A percentile compares a stretch with the other conserved stretches of the same genome.
phyloP scores from a whole-genome alignment of 1,140 invertebrate species.

The Tribolium castaneum region DNA sequence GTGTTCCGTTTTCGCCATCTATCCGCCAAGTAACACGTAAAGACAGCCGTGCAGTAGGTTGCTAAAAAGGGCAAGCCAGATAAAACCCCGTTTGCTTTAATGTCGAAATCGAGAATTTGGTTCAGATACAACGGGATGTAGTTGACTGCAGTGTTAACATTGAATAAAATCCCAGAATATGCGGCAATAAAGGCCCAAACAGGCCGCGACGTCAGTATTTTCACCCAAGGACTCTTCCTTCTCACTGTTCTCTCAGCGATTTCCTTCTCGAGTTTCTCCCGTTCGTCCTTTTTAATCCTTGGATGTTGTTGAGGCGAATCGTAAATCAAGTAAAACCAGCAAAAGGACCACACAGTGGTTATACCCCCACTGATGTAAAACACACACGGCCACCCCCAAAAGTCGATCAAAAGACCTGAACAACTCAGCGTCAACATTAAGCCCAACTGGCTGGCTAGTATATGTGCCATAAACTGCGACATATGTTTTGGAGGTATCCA shows the following conservation, averaged over 20 bases:
- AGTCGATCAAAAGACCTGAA: conserved; percentile 79
- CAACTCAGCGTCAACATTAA: conserved; percentile 83
- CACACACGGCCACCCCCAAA: conserved; percentile 81
- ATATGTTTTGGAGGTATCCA: conserved; percentile 90
- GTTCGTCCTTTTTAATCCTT: conserved; percentile 81
- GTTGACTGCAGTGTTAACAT: conserved; percentile 91
- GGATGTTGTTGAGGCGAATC: conserved; percentile 87
- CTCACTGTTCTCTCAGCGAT: conserved; percentile 51
- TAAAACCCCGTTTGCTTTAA: conserved; percentile 83
- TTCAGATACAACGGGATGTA: conserved; percentile 93
- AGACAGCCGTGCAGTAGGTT: not conserved
- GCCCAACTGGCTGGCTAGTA: conserved; percentile 85
- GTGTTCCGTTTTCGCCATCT: not conserved
- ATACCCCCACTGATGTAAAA: conserved; percentile 84
- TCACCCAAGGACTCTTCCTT: conserved; percentile 80
- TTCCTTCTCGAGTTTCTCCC: conserved; percentile 71
- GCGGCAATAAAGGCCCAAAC: conserved; percentile 93
- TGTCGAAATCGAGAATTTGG: conserved; percentile 85
- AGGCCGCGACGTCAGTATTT: conserved; percentile 80
- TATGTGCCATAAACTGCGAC: conserved; percentile 84
- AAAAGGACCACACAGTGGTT: conserved; percentile 80
- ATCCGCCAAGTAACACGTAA: not conserved
- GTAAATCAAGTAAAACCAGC: conserved; percentile 87
- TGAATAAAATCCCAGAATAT: conserved; percentile 90
- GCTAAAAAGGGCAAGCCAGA: conserved; percentile 84